phyloP scores from a whole-genome alignment of 2,888 invertebrate species.

The Aphodius sticticus region DNA sequence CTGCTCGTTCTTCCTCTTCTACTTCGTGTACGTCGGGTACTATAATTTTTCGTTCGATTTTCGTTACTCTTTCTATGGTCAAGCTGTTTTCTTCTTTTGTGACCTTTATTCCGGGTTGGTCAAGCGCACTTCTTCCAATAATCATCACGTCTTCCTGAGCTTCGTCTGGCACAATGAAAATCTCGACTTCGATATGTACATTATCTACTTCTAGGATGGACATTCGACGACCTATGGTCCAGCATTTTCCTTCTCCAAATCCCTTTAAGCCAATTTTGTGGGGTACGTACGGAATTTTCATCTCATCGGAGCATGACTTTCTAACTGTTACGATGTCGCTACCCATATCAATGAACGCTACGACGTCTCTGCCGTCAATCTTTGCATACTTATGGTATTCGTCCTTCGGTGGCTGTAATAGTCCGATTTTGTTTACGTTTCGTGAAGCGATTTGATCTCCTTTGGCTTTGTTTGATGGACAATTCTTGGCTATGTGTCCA shows the following conservation, averaged over 20 bases:
- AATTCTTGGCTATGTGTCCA: constrained; percentile 13
- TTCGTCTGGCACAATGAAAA: constrained; percentile 34
- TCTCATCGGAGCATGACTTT: constrained; percentile 13
- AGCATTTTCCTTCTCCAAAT: constrained; percentile 34
- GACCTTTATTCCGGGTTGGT: constrained; percentile 24
- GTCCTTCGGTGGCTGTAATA: constrained; percentile 7
- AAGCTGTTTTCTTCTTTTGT: constrained; percentile 23
- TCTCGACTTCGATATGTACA: constrained; percentile 22
- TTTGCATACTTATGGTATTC: constrained; percentile 29
- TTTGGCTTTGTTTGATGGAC: background rate
- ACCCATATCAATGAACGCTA: constrained; percentile 34
- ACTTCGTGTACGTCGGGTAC: background rate
- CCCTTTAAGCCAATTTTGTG: constrained; percentile 23
- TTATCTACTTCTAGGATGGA: constrained; percentile 27
- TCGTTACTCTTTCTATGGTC: constrained; percentile 19
- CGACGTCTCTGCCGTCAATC: constrained; percentile 26
- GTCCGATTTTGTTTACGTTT: constrained; percentile 13
- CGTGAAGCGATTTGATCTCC: background rate
- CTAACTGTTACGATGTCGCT: constrained; percentile 35
- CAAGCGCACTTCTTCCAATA: constrained; percentile 32
- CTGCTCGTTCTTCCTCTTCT: background rate
- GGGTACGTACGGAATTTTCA: constrained; percentile 27
- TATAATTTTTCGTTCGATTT: background rate
- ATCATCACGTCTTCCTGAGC: constrained; percentile 33
- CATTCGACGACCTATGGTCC: constrained; percentile 18